Percentiles rank a stretch among this genome's conserved stretches.
Evolutionary conservation across 1,140 invertebrate species (phyloP).

Genomic region (Lordiphosa collinella): DNA sequence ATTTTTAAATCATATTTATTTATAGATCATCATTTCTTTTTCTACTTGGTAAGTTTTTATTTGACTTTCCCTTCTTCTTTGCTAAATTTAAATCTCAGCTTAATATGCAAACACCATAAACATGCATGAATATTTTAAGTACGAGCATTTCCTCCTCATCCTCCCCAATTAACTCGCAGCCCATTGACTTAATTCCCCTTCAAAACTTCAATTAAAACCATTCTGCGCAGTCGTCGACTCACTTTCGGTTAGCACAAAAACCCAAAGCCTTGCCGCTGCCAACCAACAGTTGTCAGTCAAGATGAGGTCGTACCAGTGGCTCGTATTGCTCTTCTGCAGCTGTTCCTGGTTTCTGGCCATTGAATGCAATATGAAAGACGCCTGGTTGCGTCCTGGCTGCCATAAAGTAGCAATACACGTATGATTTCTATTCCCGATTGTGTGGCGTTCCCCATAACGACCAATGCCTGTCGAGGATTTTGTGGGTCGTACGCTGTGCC

Average conservation of each 20-base stretch:
- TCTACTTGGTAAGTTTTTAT: no score
- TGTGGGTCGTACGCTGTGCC: constrained; percentile 90
- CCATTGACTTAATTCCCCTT: constrained; percentile 14
- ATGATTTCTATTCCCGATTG: constrained; percentile 90
- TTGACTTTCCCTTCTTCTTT: no score
- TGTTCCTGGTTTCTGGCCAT: constrained; percentile 17
- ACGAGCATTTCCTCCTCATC: background rate
- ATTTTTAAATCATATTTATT: no score
- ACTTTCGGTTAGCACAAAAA: constrained; percentile 24
- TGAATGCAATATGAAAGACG: constrained; percentile 55
- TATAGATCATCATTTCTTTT: no score
- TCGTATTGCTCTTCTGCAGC: constrained; percentile 28
- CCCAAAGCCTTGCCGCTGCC: background rate
- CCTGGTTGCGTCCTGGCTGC: constrained; percentile 83
- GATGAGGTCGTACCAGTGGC: constrained; percentile 31
- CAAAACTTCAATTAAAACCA: background rate
- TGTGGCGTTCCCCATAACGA: constrained; percentile 90
- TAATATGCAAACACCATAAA: background rate
- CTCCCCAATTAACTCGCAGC: constrained; percentile 15
- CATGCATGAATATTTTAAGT: constrained; percentile 27
- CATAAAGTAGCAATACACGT: constrained; percentile 86
- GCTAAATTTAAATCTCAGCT: no score
- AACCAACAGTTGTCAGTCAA: constrained; percentile 20
- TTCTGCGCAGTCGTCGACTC: constrained; percentile 32
- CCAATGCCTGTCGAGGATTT: constrained; percentile 92